Evolutionary conservation across 1,140 invertebrate genomes (phyloP), one percentile per base, ranked within the genome.

Genomic region (Arion vulgaris): DNA sequence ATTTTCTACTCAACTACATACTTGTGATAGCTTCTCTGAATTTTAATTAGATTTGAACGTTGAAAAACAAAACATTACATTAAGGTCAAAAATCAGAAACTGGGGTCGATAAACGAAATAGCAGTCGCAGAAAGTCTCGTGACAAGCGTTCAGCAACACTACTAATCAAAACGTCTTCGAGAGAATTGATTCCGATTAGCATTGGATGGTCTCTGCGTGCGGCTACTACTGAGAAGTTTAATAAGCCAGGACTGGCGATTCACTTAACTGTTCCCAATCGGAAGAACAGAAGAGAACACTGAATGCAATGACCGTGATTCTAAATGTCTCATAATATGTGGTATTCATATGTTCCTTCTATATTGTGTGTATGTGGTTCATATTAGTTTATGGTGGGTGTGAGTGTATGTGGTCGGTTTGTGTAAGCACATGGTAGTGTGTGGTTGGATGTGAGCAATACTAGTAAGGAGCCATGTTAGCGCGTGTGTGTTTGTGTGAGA

Each of bases 161-260:
- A 28, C 62, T 32, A 66, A 66, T 66, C 62, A 66, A 66, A 66
- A 66, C 11, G 62, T 66, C 62, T 66, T 66, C 28, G 28, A 0
- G 9, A 66, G 62, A 66, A 66, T 66, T 66, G 62, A 66, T 66
- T 66, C 62, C n/a, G 62, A 66, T 66, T 66, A 66, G 62, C 62
- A 32, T 17, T 32, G 62, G n/a, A 66, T 66, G 62, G 62, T 66
- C 62, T 34, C 19, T 34, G 62, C 28, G n/a, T 66, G 62, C 28
- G 11, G n/a, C 7, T 7, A 23, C 62, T 34, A 66, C 2, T 66
- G 28, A 28, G 17, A 23, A 11, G 62, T 66, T n/a, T 32, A 66
- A 66, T 66, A 66, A 32, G 28, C 7, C 2, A 28, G 17, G 28
- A 28, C 11, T 66, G 28, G n/a, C 28, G 9, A 66, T 32, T 66